These are phyloP conservation scores for Drosophila elegans DNA, from an alignment of 1,140 invertebrate species.

Conservation along the genomic window DNA sequence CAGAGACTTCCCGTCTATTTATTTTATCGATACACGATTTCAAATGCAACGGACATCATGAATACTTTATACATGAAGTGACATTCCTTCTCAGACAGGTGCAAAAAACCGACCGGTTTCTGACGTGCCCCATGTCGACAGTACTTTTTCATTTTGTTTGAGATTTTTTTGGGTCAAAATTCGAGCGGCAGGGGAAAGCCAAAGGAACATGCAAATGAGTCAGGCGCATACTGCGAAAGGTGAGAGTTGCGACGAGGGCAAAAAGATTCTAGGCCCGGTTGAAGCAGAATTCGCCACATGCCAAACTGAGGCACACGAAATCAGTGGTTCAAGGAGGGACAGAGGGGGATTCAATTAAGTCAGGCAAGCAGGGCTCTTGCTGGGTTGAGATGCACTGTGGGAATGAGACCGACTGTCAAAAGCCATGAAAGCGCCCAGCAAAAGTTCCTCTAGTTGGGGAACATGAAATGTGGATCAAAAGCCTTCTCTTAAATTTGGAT, in stretches of 20 bases:
- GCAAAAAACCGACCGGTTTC: conserved; percentile 37
- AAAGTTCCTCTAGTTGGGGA: neutral
- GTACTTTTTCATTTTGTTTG: conserved; percentile 26
- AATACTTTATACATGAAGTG: conserved; percentile 74
- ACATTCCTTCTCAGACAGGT: conserved; percentile 31
- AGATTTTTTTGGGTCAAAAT: conserved; percentile 71
- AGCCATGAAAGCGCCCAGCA: conserved; percentile 4
- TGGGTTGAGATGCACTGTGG: conserved; percentile 23
- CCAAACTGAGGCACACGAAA: conserved; percentile 44
- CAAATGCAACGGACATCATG: conserved; percentile 73
- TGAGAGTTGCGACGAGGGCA: conserved; percentile 54
- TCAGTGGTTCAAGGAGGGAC: conserved; percentile 17
- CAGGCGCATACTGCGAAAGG: conserved; percentile 37
- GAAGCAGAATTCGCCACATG: conserved; percentile 30
- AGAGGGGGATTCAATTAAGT: conserved; percentile 19
- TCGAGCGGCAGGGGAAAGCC: conserved; percentile 26
- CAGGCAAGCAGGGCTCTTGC: neutral
- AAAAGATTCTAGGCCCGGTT: conserved; percentile 31
- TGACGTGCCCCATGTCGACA: conserved; percentile 69
- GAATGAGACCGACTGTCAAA: conserved; percentile 38
- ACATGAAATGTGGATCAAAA: neutral
- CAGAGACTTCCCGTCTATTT: conserved; percentile 31
- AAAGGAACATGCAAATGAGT: conserved; percentile 36
- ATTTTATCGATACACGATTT: conserved; percentile 77
- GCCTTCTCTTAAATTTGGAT: too few species aligned